Conservation (phyloP, 2,888 invertebrate genomes). For the Odontothrips loti region DNA sequence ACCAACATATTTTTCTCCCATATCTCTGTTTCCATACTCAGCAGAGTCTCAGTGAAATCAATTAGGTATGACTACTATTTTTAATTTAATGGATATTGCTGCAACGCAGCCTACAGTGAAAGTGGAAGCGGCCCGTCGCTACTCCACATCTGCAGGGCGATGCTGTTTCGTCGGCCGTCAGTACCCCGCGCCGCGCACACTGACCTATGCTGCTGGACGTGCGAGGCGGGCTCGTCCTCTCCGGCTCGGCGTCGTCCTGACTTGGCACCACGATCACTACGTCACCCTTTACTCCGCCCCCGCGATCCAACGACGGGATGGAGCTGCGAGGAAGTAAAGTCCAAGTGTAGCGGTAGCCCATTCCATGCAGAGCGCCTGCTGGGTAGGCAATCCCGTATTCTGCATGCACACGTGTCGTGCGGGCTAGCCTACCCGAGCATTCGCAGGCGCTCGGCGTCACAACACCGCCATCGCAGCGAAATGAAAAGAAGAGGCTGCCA, state of each 20-base stretch:
- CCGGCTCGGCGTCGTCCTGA: slow-evolving; percentile 44
- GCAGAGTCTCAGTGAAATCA: too few relatives aligned
- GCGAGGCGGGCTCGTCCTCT: slow-evolving; percentile 48
- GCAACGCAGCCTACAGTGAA: too few relatives aligned
- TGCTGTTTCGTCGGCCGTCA: too few relatives aligned
- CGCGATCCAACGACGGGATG: slow-evolving; percentile 40
- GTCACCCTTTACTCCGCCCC: slow-evolving; percentile 44
- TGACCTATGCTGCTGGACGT: slow-evolving; percentile 4
- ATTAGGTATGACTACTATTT: too few relatives aligned
- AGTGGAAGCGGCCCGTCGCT: too few relatives aligned
- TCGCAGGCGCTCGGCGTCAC: too few relatives aligned
- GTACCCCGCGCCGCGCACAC: background rate
- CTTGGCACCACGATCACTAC: slow-evolving; percentile 55
- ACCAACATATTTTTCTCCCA: too few relatives aligned
- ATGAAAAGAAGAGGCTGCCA: background rate
- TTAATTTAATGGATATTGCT: too few relatives aligned
- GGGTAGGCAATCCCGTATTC: background rate
- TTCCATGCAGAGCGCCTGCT: background rate
- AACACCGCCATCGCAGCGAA: too few relatives aligned
- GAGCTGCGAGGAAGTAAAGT: slow-evolving; percentile 38
- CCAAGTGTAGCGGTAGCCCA: too few relatives aligned
- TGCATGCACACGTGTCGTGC: background rate
- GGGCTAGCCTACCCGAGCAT: background rate
- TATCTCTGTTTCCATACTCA: too few relatives aligned
- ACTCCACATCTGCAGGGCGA: too few relatives aligned